A percentile compares a stretch with the other conserved stretches of the same genome.
Evolutionary conservation across 2,113 vertebrate genomes (phyloP).

Genomic region (rabbit (Oryctolagus cuniculus)): mOryCun1.1 NC_091434.1:80648501-80649000

Average conservation of each 20-base stretch:
- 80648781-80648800: background rate
- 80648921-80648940: no score
- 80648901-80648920: no score
- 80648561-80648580: no score
- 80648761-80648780: conserved; percentile 49
- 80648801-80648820: background rate
- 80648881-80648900: no score
- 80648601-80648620: no score
- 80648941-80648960: no score
- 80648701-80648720: conserved; percentile 19
- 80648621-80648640: no score
- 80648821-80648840: conserved; percentile 58
- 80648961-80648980: no score
- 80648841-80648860: background rate
- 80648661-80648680: background rate
- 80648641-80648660: background rate
- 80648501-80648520: conserved; percentile 30
- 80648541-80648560: no score
- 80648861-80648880: background rate
- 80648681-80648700: conserved; percentile 24
- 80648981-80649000: no score
- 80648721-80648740: conserved; percentile 16
- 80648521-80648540: background rate
- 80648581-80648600: no score
- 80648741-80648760: conserved; percentile 8